These are phyloP conservation scores for Paradoxurus hermaphroditus DNA, from an alignment of 2,113 vertebrate genomes.

Conservation along the genomic window DNA sequence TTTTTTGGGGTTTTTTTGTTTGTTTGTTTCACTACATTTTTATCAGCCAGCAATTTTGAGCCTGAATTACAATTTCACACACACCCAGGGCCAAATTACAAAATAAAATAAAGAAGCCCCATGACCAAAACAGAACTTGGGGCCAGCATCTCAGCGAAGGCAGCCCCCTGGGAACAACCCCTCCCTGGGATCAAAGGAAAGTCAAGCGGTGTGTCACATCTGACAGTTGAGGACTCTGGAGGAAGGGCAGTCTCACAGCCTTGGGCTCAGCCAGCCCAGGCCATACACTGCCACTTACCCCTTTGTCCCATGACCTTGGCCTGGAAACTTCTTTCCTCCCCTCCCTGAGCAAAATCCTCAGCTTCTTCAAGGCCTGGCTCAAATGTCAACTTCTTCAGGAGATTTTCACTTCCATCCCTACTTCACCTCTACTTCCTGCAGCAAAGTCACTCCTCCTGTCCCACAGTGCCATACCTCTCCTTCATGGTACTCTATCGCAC, in stretches of 20 bases:
- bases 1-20: too few relatives aligned
- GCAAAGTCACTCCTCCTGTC: not conserved
- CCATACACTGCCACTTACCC: not conserved
- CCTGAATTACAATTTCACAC: constrained; percentile 40
- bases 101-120: not conserved
- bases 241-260: not conserved
- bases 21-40: constrained; percentile 39
- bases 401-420: not conserved
- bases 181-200: not conserved
- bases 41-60: constrained; percentile 38
- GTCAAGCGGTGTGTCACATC: not conserved
- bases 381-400: not conserved
- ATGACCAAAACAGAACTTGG: not conserved
- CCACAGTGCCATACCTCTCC: not conserved
- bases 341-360: not conserved
- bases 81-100: constrained; percentile 14
- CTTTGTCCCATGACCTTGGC: not conserved
- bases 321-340: not conserved
- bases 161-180: not conserved
- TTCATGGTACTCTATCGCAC: not conserved
- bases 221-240: not conserved
- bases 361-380: not conserved
- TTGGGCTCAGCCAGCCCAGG: not conserved
- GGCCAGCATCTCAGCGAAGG: not conserved
- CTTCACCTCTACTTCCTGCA: not conserved